Evolutionary conservation across 1,140 invertebrate species (phyloP).

Genomic region (Pygmarrhopalites habei): DNA sequence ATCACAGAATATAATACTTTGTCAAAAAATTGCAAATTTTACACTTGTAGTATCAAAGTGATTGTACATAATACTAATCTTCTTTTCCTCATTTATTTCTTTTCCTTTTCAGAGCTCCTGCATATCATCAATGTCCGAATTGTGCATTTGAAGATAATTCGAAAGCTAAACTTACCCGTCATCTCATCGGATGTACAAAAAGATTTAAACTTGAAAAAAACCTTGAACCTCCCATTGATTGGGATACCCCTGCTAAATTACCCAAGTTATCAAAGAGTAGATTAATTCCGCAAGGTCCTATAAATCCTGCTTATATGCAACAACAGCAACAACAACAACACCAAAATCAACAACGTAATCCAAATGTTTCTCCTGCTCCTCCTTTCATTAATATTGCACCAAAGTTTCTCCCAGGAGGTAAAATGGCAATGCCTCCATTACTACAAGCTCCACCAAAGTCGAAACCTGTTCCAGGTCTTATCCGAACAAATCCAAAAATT

Average conservation of each 20-base stretch:
- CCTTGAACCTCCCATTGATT: conserved; percentile 72
- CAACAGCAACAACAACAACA: conserved; percentile 1
- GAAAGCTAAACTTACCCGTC: conserved; percentile 83
- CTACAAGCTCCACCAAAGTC: conserved; percentile 32
- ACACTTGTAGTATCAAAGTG: no score
- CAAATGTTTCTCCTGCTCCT: background rate
- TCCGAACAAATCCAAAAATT: conserved; percentile 31
- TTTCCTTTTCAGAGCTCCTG: conserved; percentile 52
- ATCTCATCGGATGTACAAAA: conserved; percentile 79
- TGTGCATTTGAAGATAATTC: conserved; percentile 92
- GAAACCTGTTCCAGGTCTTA: conserved; percentile 38
- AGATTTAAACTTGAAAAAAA: conserved; percentile 82
- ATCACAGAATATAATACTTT: no score
- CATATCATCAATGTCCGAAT: conserved; percentile 84
- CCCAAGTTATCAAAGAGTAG: conserved; percentile 59
- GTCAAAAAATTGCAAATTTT: no score
- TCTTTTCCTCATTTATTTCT: no score
- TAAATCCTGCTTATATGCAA: conserved; percentile 19
- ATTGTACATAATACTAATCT: no score
- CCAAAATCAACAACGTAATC: background rate
- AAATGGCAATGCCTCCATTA: conserved; percentile 31
- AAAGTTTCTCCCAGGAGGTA: conserved; percentile 7
- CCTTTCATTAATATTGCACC: conserved; percentile 8
- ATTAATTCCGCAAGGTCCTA: conserved; percentile 38
- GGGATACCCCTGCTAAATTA: conserved; percentile 88